Conservation (phyloP, 2,113 vertebrate species). For the Ptychochromis oligacanthus region DNA sequence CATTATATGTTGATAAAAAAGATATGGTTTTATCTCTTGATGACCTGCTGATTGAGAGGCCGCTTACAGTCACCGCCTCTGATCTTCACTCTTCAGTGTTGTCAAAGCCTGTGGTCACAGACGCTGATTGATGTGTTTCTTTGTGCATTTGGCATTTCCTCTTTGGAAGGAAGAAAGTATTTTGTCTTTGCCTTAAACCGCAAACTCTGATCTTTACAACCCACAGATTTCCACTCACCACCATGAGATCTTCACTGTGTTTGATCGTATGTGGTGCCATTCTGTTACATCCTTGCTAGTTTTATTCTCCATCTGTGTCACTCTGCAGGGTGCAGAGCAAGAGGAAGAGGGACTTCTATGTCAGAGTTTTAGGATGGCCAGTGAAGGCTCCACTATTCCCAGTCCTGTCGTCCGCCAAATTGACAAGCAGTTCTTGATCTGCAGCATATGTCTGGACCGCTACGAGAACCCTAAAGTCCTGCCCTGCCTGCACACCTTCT, state of each 20-base stretch:
- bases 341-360: conserved; percentile 84
- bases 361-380: conserved; percentile 97
- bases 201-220: conserved; percentile 29
- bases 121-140: conserved; percentile 1
- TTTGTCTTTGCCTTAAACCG: not conserved
- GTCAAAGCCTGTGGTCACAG: not conserved
- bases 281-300: not conserved
- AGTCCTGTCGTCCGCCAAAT: conserved; percentile 98
- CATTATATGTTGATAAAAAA: not conserved
- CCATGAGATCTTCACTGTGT: not conserved
- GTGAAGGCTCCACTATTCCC: conserved; percentile 92
- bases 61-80: not conserved
- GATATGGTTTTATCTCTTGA: not conserved
- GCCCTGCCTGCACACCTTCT: conserved; percentile 93
- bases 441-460: conserved; percentile 99
- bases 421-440: conserved; percentile 99
- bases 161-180: conserved; percentile 8
- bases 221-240: conserved; percentile 1
- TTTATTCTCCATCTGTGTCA: conserved; percentile 15
- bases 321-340: conserved; percentile 85
- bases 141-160: conserved; percentile 56
- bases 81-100: not conserved
- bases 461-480: conserved; percentile 98
- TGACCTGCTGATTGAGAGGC: not conserved
- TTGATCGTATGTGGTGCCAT: not conserved